Conservation (phyloP, 1,140 invertebrate genomes). For the Plectrocnemia conspersa region DNA sequence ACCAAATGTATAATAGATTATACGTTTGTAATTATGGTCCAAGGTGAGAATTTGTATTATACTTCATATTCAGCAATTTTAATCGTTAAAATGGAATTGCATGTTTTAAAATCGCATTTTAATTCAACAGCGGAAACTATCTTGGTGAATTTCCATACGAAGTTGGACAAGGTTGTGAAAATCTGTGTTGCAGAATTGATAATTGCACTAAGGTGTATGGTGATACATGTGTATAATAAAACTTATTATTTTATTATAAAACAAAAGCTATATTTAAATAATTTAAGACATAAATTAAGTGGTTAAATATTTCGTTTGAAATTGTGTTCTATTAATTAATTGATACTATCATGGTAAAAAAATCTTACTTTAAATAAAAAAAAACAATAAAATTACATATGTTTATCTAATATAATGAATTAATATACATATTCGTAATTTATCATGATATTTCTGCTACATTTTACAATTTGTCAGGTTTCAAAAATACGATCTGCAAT, state of each 20-base stretch:
- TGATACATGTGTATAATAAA: neutral
- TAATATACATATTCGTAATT: neutral
- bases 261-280: too few relatives aligned
- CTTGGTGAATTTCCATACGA: slow-evolving; percentile 2
- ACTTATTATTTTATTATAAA: too few relatives aligned
- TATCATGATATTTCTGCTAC: neutral
- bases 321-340: too few relatives aligned
- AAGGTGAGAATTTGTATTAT: neutral
- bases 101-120: neutral
- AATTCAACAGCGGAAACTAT: neutral
- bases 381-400: neutral
- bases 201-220: slow-evolving; percentile 5
- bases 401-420: too few relatives aligned
- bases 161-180: slow-evolving; percentile 3
- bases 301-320: too few relatives aligned
- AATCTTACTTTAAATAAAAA: neutral
- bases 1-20: neutral
- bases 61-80: neutral
- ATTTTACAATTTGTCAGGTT: neutral
- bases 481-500: neutral
- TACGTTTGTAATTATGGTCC: slow-evolving; percentile 18
- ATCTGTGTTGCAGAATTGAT: neutral
- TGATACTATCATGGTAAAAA: too few relatives aligned
- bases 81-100: neutral
- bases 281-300: too few relatives aligned